Conservation (phyloP, 2,888 invertebrate species). For the Lycaena phlaeas region DNA sequence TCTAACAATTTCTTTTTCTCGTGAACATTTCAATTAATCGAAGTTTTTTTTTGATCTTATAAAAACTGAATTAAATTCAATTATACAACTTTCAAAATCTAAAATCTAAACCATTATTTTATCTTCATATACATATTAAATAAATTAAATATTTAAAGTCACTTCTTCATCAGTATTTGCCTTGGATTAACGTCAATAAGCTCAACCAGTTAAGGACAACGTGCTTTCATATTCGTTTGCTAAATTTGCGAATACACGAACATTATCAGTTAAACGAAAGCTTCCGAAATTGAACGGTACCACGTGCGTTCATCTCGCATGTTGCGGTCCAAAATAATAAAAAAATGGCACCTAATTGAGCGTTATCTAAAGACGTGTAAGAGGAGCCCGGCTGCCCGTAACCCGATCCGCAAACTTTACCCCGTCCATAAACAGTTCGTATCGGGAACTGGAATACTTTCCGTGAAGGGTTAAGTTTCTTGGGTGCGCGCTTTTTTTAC, state of each 20-base stretch:
- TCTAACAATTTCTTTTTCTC: no score
- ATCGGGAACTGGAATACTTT: constrained; percentile 37
- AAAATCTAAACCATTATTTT: no score
- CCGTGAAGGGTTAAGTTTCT: constrained; percentile 42
- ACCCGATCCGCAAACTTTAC: constrained; percentile 49
- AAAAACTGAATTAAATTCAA: background rate
- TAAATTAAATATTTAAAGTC: no score
- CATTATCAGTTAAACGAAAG: no score
- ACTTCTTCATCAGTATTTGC: no score
- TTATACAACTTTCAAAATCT: no score
- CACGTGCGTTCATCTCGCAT: constrained; percentile 23
- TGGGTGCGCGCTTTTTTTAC: constrained; percentile 28
- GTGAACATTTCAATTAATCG: background rate
- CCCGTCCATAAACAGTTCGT: constrained; percentile 45
- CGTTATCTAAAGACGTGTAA: constrained; percentile 54
- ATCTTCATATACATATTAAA: no score
- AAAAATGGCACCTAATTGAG: constrained; percentile 59
- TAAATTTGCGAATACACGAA: no score
- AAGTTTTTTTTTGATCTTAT: background rate
- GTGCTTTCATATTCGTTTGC: no score
- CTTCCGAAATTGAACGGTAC: no score
- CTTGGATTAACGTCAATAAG: no score
- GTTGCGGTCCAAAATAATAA: constrained; percentile 34
- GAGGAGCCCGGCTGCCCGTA: constrained; percentile 43
- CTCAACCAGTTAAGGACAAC: no score